A percentile compares a stretch with the other conserved stretches of the same genome.
Evolutionary conservation across 2,797 vertebrate genomes (phyloP).

Genomic region (Graptemys geographica): DNA sequence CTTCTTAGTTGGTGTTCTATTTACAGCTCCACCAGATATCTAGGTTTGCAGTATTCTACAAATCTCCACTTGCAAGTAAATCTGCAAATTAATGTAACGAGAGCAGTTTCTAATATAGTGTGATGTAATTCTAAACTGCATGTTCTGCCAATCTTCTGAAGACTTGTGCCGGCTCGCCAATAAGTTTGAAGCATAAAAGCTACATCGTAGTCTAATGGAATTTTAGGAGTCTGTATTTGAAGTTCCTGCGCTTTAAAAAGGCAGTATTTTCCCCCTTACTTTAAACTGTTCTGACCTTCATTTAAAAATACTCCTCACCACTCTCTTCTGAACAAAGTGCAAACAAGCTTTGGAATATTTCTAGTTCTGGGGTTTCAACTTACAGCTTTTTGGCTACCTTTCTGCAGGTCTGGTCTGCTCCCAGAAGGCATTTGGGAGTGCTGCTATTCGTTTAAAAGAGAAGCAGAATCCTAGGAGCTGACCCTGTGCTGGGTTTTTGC

Average conservation of each 20-base stretch:
- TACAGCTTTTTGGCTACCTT: not conserved
- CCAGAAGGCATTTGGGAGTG: not conserved
- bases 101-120: not conserved
- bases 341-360: not conserved
- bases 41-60: not conserved
- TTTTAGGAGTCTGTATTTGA: not conserved
- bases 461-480: not conserved
- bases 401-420: not conserved
- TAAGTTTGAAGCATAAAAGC: not conserved
- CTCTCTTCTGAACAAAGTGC: not conserved
- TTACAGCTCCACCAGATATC: not conserved
- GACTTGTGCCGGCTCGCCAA: too few species aligned
- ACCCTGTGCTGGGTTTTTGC: not conserved
- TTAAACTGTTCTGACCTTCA: not conserved
- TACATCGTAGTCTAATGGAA: not conserved
- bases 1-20: not conserved
- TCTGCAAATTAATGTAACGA: not conserved
- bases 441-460: not conserved
- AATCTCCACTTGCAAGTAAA: not conserved
- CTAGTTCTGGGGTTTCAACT: too few species aligned
- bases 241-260: not conserved
- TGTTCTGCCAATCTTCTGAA: fast-evolving
- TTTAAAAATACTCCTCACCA: not conserved
- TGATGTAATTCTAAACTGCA: not conserved
- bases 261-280: not conserved